Evolutionary conservation across 1,140 invertebrate genomes (phyloP), one percentile per base, ranked within the genome.

Genomic region (Lysiphlebus fabarum): DNA sequence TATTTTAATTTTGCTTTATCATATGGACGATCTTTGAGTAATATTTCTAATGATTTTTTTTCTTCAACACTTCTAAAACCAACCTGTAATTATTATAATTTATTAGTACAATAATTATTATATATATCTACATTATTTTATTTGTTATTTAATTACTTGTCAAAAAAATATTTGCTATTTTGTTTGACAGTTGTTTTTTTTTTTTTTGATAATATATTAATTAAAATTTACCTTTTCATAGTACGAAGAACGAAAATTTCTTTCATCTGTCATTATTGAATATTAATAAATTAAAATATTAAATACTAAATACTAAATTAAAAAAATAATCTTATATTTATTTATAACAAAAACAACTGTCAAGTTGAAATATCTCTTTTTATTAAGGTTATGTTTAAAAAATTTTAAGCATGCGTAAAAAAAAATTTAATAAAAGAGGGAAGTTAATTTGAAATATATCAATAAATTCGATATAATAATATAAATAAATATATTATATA

Each of bases 11-110:
- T 95, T 6, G 83, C 83, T 68, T 84, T 85, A 71, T 94, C 91
- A 66, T 92, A 83, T 10, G 90, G 87, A 72, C 89, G 89, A 63
- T 95, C 93, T 71, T 93, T 92, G 58, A 95, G 80, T 6, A 96
- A 79, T 71, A 93, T 93, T 80, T 96, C 92, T n/a, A 96, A 75
- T 0, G 92, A 93, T 77, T 91, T 93, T 74, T 93, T 95, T 73
- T 96, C 93, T 76, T 95, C 93, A 0, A 95, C 91, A 65, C 90
- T 90, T 54, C 87, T 85, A 80, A 91, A 93, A 53, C 92, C 93
- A 45, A 94, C 91, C 82, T 86, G 33, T 62, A 33, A 41, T n/a
- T 17, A 14, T 11, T 11, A 43, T 12, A 14, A 34, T 14, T 56
- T n/a, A n/a, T n/a, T n/a, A n/a, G n/a, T n/a, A n/a, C n/a, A n/a